These are phyloP conservation scores for Pogonomyrmex barbatus DNA, from an alignment of 1,140 invertebrate species.

Conservation along the genomic window DNA sequence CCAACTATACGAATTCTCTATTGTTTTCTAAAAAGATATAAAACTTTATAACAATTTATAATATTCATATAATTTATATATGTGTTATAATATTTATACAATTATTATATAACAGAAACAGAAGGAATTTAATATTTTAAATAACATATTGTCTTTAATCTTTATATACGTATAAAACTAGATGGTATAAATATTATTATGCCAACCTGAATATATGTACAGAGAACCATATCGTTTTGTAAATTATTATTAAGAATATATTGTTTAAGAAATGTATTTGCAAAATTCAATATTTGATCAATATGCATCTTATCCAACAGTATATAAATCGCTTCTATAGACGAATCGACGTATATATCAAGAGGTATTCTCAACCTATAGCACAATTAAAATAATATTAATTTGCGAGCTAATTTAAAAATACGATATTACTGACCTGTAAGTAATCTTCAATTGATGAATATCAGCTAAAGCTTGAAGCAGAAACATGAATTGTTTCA, in stretches of 20 bases:
- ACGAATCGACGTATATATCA: slow-evolving; percentile 75
- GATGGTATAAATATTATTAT: neutral
- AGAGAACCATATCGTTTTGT: slow-evolving; percentile 77
- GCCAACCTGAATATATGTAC: slow-evolving; percentile 77
- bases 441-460: slow-evolving; percentile 74
- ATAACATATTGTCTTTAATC: neutral
- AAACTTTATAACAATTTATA: slow-evolving; percentile 31
- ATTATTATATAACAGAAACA: neutral
- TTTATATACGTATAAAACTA: neutral
- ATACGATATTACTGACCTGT: slow-evolving; percentile 74
- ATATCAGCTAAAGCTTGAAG: slow-evolving; percentile 78
- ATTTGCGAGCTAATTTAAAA: slow-evolving; percentile 29
- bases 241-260: slow-evolving; percentile 81
- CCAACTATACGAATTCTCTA: slow-evolving; percentile 78
- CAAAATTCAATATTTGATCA: slow-evolving; percentile 74
- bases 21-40: slow-evolving; percentile 70
- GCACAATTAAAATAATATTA: slow-evolving; percentile 25
- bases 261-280: slow-evolving; percentile 77
- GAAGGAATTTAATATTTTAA: neutral
- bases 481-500: slow-evolving; percentile 72
- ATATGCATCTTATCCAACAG: slow-evolving; percentile 78
- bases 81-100: neutral
- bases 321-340: slow-evolving; percentile 75
- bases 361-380: slow-evolving; percentile 78
- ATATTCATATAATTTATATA: slow-evolving; percentile 7